Percentiles rank a stretch among this genome's conserved stretches.
These are phyloP conservation scores for Cygnus buccinator DNA, from an alignment of 2,113 vertebrate genomes.

Conservation along the genomic window DNA sequence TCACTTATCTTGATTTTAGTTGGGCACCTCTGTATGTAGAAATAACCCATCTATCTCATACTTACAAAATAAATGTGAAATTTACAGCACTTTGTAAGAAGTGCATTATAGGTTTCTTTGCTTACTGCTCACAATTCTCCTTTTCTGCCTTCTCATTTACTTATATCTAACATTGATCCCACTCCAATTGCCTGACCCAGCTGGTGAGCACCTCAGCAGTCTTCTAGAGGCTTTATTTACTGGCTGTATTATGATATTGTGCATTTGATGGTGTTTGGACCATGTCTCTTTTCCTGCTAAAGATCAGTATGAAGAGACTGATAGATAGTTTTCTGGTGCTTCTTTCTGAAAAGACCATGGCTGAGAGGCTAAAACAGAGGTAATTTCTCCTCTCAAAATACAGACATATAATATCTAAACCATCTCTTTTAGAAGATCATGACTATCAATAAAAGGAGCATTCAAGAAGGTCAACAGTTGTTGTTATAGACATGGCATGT, in stretches of 20 bases:
- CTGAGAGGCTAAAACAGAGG: background rate
- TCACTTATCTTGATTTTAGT: constrained; percentile 82
- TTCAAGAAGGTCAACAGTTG: background rate
- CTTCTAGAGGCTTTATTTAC: background rate
- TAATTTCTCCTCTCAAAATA: background rate
- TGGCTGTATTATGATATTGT: background rate
- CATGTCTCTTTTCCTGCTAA: background rate
- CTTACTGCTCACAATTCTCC: background rate
- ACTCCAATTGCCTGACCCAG: background rate
- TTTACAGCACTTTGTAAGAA: constrained; percentile 68
- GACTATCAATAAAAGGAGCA: background rate
- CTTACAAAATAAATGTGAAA: constrained; percentile 78
- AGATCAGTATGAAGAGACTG: background rate
- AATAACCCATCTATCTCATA: constrained; percentile 76
- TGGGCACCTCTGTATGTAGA: constrained; percentile 76
- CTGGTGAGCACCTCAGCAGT: background rate
- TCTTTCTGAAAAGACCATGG: background rate
- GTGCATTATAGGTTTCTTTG: constrained; percentile 47
- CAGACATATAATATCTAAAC: background rate
- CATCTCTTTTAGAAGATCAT: background rate
- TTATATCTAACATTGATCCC: background rate
- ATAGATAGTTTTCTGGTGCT: background rate
- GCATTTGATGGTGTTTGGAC: background rate
- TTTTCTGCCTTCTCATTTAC: constrained; percentile 29
- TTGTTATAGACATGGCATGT: background rate